Evolutionary conservation across 1,140 invertebrate species (phyloP).

Genomic region (Drosophila asahinai): DNA sequence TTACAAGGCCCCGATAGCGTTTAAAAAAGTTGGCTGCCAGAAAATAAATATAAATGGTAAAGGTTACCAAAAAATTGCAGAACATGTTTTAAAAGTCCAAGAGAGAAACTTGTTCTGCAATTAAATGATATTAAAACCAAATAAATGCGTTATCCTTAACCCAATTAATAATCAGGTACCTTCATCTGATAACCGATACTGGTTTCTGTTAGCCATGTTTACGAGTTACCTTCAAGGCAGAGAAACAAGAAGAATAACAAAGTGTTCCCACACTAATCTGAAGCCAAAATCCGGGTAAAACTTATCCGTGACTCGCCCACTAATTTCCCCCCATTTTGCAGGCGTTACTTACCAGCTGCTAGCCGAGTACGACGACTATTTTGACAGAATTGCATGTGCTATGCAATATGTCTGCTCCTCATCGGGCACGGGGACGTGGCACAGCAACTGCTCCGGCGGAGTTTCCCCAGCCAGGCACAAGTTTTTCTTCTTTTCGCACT

Average conservation of each 20-base stretch:
- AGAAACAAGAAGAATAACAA: slow-evolving; percentile 23
- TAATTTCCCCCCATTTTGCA: slow-evolving; percentile 33
- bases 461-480: slow-evolving; percentile 10
- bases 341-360: slow-evolving; percentile 34
- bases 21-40: too few species aligned
- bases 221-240: background rate
- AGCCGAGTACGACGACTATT: slow-evolving; percentile 23
- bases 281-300: slow-evolving; percentile 18
- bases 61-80: background rate
- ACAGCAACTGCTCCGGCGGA: background rate
- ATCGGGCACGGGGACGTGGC: background rate
- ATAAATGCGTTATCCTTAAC: background rate
- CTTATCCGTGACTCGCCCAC: slow-evolving; percentile 30
- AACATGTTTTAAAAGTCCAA: background rate
- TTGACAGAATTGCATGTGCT: slow-evolving; percentile 45
- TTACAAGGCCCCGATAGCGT: too few species aligned
- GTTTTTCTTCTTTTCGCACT: slow-evolving; percentile 25
- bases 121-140: background rate
- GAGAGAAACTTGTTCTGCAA: too few species aligned
- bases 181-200: background rate
- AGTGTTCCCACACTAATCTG: slow-evolving; percentile 15
- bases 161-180: background rate
- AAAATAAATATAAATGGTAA: background rate
- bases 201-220: background rate
- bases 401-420: slow-evolving; percentile 37